Percentiles rank a stretch among this genome's conserved stretches.
These are phyloP conservation scores for Papilio glaucus DNA, from an alignment of 1,140 invertebrate genomes.

Conservation along the genomic window DNA sequence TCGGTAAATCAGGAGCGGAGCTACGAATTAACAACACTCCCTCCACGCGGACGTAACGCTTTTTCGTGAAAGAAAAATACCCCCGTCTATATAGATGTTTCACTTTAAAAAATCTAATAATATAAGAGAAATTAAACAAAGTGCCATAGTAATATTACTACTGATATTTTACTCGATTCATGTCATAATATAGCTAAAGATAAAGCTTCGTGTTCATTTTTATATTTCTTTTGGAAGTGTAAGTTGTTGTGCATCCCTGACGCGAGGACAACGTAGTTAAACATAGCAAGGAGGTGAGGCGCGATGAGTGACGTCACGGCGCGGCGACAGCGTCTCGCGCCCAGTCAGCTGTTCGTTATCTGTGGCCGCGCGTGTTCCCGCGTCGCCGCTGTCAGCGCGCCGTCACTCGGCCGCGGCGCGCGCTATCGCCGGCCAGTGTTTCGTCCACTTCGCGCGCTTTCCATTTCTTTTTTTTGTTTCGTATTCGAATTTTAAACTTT, in stretches of 20 bases:
- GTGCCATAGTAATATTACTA: too few species aligned
- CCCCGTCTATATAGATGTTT: too few species aligned
- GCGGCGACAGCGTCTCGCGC: neutral
- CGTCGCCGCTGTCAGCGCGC: neutral
- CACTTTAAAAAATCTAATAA: too few species aligned
- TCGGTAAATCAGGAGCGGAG: too few species aligned
- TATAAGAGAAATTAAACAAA: too few species aligned
- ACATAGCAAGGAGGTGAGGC: neutral
- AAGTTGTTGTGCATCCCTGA: neutral
- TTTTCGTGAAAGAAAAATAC: too few species aligned
- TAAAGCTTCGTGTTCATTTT: too few species aligned
- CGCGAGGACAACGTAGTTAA: neutral
- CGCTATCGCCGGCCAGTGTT: conserved; percentile 27
- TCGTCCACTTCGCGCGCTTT: neutral
- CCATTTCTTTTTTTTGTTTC: neutral
- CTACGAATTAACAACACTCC: too few species aligned
- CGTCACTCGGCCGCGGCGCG: conserved; percentile 3
- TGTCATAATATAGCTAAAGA: too few species aligned
- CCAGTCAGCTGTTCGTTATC: conserved; percentile 47
- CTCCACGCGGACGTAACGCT: too few species aligned
- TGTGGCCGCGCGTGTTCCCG: neutral
- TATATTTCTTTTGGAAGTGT: too few species aligned
- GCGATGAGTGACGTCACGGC: neutral
- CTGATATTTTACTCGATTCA: too few species aligned
- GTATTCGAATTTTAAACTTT: neutral